A percentile compares a stretch with the other conserved stretches of the same genome.
phyloP scores from a whole-genome alignment of 1,140 invertebrate species.

The Drosophila obscura region DNA sequence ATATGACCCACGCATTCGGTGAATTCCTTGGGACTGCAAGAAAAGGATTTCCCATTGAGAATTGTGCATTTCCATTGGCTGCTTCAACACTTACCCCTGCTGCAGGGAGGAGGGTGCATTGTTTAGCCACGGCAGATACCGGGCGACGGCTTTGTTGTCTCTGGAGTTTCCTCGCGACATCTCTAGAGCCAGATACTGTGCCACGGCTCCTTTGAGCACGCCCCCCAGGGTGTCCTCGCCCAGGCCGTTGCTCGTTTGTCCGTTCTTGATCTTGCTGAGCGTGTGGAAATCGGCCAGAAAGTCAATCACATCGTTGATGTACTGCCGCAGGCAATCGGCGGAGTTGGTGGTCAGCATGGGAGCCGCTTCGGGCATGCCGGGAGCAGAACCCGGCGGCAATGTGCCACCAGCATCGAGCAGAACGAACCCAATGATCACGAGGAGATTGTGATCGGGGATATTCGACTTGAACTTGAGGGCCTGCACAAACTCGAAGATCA shows the following conservation, averaged over 20 bases:
- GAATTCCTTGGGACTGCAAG: slow-evolving; percentile 93
- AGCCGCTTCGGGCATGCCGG: slow-evolving; percentile 84
- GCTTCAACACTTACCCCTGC: slow-evolving; percentile 86
- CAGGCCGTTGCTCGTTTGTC: slow-evolving; percentile 89
- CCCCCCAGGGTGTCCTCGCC: slow-evolving; percentile 98
- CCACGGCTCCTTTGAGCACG: slow-evolving; percentile 96
- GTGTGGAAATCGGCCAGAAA: slow-evolving; percentile 98
- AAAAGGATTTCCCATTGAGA: neutral
- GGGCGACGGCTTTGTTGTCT: slow-evolving; percentile 92
- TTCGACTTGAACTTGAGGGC: slow-evolving; percentile 97
- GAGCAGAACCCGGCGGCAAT: slow-evolving; percentile 85
- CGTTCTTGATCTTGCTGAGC: slow-evolving; percentile 96
- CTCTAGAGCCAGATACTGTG: slow-evolving; percentile 97
- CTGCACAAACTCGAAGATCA: slow-evolving; percentile 97
- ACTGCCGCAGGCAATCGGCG: slow-evolving; percentile 95
- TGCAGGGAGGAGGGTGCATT: slow-evolving; percentile 92
- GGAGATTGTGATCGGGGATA: slow-evolving; percentile 96
- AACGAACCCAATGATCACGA: slow-evolving; percentile 95
- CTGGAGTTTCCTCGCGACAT: slow-evolving; percentile 93
- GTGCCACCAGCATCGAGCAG: slow-evolving; percentile 89
- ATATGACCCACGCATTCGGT: slow-evolving; percentile 97
- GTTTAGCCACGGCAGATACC: slow-evolving; percentile 97
- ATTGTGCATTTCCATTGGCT: no score
- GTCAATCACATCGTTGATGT: slow-evolving; percentile 96
- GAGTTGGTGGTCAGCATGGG: slow-evolving; percentile 91